phyloP scores from a whole-genome alignment of 2,888 invertebrate genomes.

The Heliconius charithonia region DNA sequence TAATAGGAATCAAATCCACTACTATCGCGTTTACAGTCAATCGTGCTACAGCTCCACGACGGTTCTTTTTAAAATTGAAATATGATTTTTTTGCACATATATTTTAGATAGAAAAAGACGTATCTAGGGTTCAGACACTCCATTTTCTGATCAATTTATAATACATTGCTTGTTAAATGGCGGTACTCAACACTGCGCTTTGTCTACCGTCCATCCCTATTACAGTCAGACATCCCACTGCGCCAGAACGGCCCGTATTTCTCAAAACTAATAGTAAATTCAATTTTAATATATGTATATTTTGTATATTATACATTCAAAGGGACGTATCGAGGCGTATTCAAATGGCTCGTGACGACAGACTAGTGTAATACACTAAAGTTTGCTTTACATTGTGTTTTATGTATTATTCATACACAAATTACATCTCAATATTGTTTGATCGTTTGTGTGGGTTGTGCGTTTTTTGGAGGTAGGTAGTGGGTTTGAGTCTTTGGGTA shows the following conservation, averaged over 20 bases:
- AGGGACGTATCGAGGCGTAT: conserved; percentile 32
- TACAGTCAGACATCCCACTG: background rate
- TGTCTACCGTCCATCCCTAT: background rate
- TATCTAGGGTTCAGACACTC: no score
- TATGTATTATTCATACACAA: conserved; percentile 39
- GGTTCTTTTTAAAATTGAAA: no score
- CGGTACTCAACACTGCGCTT: background rate
- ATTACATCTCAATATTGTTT: conserved; percentile 34
- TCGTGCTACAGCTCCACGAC: no score
- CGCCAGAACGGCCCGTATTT: background rate
- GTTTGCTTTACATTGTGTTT: conserved; percentile 25
- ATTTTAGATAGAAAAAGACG: no score
- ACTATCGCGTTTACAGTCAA: no score
- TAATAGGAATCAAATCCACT: no score
- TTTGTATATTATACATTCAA: conserved; percentile 27
- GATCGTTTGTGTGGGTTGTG: background rate
- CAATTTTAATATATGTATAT: conserved; percentile 22
- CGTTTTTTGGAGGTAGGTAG: background rate
- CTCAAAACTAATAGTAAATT: conserved; percentile 4
- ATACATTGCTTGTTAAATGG: no score
- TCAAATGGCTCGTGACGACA: conserved; percentile 32
- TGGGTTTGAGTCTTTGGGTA: background rate
- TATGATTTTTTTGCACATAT: no score
- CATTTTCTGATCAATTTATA: no score
- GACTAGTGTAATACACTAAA: background rate